These are phyloP conservation scores for Phragmatobia fuliginosa DNA, from an alignment of 2,888 invertebrate species.

Conservation along the genomic window DNA sequence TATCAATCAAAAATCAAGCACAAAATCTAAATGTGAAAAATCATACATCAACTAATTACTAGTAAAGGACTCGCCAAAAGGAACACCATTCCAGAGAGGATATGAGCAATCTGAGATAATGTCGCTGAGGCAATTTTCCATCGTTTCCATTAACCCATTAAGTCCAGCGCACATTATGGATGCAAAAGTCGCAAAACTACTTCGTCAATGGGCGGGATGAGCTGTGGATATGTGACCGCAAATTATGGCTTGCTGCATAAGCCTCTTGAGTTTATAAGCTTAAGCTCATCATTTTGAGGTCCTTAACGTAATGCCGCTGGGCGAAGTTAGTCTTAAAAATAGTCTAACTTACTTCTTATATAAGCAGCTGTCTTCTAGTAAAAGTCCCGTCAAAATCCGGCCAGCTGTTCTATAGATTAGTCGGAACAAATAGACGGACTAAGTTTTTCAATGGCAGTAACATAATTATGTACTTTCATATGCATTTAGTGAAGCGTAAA, in stretches of 20 bases:
- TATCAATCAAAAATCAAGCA: neutral
- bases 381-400: no score
- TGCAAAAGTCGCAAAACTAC: slow-evolving; percentile 36
- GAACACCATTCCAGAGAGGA: slow-evolving; percentile 29
- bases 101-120: slow-evolving; percentile 39
- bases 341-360: no score
- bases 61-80: slow-evolving; percentile 32
- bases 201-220: slow-evolving; percentile 10
- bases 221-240: slow-evolving; percentile 21
- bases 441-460: no score
- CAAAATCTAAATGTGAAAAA: neutral
- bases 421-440: no score
- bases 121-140: slow-evolving; percentile 45
- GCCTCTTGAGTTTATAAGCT: neutral
- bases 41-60: neutral
- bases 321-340: no score
- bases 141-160: slow-evolving; percentile 42
- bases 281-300: slow-evolving; percentile 30
- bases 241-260: slow-evolving; percentile 12
- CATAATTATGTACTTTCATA: no score
- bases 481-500: no score
- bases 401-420: no score
- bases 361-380: no score
- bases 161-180: slow-evolving; percentile 28
- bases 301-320: no score